These are phyloP conservation scores for Gracilinanus agilis DNA, from an alignment of 2,113 vertebrate species.

Conservation along the genomic window DNA sequence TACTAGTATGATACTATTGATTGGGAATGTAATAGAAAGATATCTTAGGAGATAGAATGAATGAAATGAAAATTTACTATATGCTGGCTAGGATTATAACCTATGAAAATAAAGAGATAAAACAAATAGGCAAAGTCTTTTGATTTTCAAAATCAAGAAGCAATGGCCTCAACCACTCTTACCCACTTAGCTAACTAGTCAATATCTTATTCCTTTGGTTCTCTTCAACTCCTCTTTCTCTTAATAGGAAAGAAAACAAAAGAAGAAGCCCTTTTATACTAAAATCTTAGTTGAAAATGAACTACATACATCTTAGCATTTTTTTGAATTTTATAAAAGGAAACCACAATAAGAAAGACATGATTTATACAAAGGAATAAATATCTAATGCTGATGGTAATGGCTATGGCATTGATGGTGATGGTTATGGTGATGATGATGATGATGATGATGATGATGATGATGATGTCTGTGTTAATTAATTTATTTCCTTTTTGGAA, in stretches of 20 bases:
- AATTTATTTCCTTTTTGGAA: not conserved
- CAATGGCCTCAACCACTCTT: not conserved
- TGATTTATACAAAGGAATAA: not conserved
- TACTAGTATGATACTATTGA: not conserved
- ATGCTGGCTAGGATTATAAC: not conserved
- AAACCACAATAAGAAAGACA: not conserved
- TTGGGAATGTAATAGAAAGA: not conserved
- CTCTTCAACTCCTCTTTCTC: not conserved
- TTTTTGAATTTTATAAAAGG: not conserved
- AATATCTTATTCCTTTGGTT: not conserved
- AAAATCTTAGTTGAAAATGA: not conserved
- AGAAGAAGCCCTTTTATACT: not conserved
- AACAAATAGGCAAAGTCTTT: not conserved
- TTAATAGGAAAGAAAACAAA: not conserved
- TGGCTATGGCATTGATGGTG: not conserved
- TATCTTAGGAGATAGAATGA: too few relatives aligned
- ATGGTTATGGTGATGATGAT: too few relatives aligned
- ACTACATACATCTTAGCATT: not conserved
- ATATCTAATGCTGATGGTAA: not conserved
- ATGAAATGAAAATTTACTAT: not conserved
- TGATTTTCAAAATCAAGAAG: not conserved
- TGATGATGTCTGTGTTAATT: not conserved
- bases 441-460: too few relatives aligned
- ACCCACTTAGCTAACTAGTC: not conserved
- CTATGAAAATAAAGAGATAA: not conserved